Evolutionary conservation across 2,888 invertebrate genomes (phyloP).

Genomic region (Himalopsyche kuldschensis): DNA sequence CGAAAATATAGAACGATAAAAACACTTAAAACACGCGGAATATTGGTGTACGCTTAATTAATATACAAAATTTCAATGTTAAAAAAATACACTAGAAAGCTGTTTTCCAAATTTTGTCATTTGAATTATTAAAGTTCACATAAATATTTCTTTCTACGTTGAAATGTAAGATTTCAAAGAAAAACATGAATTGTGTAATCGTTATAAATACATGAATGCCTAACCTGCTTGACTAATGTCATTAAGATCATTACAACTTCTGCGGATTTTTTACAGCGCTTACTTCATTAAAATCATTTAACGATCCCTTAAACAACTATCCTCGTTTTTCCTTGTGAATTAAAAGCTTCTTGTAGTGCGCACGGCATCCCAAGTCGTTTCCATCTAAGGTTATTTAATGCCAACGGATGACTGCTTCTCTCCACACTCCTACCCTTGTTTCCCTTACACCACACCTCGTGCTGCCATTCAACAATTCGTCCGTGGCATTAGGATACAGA

Average conservation of each 20-base stretch:
- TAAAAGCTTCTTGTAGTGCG: constrained; percentile 24
- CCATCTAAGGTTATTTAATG: constrained; percentile 40
- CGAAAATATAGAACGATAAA: no score
- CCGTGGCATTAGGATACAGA: not conserved
- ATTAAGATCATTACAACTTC: not conserved
- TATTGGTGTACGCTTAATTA: no score
- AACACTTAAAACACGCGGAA: no score
- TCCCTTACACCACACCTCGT: not conserved
- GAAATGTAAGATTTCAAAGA: no score
- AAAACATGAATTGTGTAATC: no score
- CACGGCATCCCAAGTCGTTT: constrained; percentile 38
- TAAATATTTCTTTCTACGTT: no score
- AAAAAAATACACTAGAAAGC: no score
- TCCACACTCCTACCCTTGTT: constrained; percentile 3
- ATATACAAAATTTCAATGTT: no score
- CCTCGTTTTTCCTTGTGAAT: constrained; percentile 36
- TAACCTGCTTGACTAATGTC: not conserved
- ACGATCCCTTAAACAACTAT: constrained; percentile 34
- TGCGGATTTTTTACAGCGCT: not conserved
- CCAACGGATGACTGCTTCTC: constrained; percentile 37
- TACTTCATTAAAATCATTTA: constrained; percentile 38
- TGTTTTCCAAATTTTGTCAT: no score
- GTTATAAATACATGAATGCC: no score
- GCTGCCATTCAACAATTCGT: not conserved
- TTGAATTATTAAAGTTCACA: no score